Base-by-base conservation (phyloP, 2,888 invertebrate species). In the Antheraea yamamai region DNA sequence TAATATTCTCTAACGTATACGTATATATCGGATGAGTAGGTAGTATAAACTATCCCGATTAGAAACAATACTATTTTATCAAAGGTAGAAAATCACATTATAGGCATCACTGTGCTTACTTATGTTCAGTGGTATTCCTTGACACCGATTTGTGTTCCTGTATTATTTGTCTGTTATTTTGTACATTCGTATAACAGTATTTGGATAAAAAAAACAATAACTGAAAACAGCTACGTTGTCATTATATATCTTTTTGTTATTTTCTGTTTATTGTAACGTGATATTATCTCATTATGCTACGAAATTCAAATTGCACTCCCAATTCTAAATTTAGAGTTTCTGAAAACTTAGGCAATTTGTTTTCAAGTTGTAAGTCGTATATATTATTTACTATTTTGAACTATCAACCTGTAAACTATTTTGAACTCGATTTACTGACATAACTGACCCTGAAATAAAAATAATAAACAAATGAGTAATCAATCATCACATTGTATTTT, bases 341-440 rank as follows among this genome's bases (percentile, higher is more conserved):
- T 20, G 4, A 26, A 66, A 66, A 66, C 16, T 26, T 66, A 30
- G 64, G 14, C 16, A 66, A 30, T 66, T 66, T 64, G 16, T 64
- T 23, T 23, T 16, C 23, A 64, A 66, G 16, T 30, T 66, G 14
- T 16, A 30, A 4, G 2, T 16, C 14, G 14, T 30, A 81, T 79
- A 78, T 80, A 80, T 64, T 77, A 7, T 39, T 2, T 39, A 39
- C 35, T 39, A 4, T 39, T 39, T 75, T 30, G 52, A 39, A 76
- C 78, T 79, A 81, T 80, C 76, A 77, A 79, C 78, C 78, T 75
- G 78, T 78, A 78, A 79, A 74, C 73, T 78, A 70, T 75, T 77
- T 78, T 79, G 80, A 79, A 76, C 79, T 76, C 73, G 79, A 77
- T 74, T 79, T 72, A 75, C 76, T 75, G 77, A 78, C 78, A 73